Evolutionary conservation across 64 coral and sea anemone species (phyloP).

Genomic region (Montipora cactus): DNA sequence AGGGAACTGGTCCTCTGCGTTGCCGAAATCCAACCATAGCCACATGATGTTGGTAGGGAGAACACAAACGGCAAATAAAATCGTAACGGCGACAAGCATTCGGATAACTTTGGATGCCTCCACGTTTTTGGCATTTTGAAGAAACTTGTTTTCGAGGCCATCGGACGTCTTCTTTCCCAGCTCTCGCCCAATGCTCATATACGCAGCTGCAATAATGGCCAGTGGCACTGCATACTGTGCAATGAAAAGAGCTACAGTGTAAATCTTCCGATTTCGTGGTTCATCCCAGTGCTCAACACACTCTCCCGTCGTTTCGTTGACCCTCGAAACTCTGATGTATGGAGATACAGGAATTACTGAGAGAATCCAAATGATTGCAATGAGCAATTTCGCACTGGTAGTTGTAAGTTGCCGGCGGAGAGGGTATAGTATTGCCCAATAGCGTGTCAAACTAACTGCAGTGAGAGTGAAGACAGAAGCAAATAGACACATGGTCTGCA

Average conservation of each 20-base stretch:
- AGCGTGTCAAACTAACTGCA: conserved; percentile 66
- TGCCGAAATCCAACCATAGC: conserved; percentile 60
- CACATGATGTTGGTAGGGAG: conserved; percentile 52
- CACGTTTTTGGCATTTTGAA: conserved; percentile 48
- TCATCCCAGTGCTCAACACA: conserved; percentile 32
- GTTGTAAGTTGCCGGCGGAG: conserved; percentile 51
- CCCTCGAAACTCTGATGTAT: conserved; percentile 41
- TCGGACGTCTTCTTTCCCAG: conserved; percentile 8
- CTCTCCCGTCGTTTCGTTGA: background rate
- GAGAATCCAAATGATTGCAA: conserved; percentile 53
- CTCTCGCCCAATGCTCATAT: conserved; percentile 40
- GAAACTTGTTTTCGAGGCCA: conserved; percentile 22
- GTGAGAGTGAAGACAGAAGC: conserved; percentile 69
- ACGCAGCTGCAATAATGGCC: conserved; percentile 43
- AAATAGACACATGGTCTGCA: conserved; percentile 67
- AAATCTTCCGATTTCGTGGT: conserved; percentile 1
- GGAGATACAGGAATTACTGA: conserved; percentile 66
- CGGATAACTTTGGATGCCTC: conserved; percentile 46
- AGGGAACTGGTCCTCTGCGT: background rate
- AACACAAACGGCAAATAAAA: conserved; percentile 51
- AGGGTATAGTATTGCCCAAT: conserved; percentile 74
- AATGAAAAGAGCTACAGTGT: conserved; percentile 42
- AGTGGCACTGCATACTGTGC: conserved; percentile 30
- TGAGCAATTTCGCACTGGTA: conserved; percentile 54
- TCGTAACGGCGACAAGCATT: conserved; percentile 38